Evolutionary conservation across 2,113 vertebrate genomes (phyloP).

Genomic region (Ursus arctos): DNA sequence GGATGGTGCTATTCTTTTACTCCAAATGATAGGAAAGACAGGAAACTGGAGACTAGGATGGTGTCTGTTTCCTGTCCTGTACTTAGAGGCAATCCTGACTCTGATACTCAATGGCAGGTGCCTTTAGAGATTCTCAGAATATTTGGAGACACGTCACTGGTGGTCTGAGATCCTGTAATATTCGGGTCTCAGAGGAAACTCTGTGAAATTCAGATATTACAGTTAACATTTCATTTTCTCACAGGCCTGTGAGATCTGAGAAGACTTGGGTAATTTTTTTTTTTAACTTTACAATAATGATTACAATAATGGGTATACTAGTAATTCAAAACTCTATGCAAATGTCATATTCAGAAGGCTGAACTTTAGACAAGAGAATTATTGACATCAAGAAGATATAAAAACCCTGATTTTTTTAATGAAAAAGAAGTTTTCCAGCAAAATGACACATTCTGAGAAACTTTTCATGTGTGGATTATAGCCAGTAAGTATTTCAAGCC

Average conservation of each 20-base stretch:
- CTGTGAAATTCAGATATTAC: not conserved
- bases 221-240: not conserved
- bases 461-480: not conserved
- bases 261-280: not conserved
- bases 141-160: not conserved
- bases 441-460: not conserved
- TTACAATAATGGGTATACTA: not conserved
- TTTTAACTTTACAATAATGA: not conserved
- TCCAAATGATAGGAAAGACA: not conserved
- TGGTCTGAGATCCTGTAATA: not conserved
- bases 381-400: not conserved
- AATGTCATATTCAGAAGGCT: not conserved
- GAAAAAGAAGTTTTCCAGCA: not conserved
- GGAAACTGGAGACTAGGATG: not conserved
- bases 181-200: not conserved
- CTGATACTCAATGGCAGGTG: not conserved
- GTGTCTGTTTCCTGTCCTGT: not conserved
- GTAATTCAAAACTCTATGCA: not conserved
- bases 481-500: not conserved
- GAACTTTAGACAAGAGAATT: not conserved
- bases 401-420: not conserved
- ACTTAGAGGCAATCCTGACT: not conserved
- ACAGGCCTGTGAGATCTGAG: not conserved
- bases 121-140: not conserved
- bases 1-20: not conserved